These are phyloP conservation scores for Portevinia maculata DNA, from an alignment of 2,888 invertebrate species.

Conservation along the genomic window DNA sequence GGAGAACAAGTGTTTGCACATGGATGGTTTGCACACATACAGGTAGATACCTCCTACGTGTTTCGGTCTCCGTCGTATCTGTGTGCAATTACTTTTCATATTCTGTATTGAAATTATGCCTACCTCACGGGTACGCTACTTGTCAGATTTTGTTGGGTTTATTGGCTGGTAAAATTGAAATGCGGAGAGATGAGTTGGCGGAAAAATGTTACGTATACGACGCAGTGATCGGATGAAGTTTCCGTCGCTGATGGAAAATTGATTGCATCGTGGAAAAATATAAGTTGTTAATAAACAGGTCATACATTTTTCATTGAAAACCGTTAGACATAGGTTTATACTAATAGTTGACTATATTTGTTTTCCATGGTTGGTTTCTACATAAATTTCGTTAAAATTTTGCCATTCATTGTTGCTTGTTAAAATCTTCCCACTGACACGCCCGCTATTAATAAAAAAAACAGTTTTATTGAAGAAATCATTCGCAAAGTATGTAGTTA, in stretches of 20 bases:
- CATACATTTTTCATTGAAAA: no score
- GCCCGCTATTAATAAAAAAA: no score
- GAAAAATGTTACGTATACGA: slow-evolving; percentile 61
- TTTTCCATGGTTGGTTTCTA: no score
- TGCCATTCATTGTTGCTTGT: no score
- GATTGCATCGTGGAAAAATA: no score
- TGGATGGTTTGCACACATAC: slow-evolving; percentile 36
- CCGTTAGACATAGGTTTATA: no score
- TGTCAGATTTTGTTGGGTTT: slow-evolving; percentile 56
- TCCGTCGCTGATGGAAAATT: not conserved
- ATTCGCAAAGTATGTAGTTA: no score
- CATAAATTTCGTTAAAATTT: no score
- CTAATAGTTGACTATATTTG: no score
- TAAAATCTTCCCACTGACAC: no score
- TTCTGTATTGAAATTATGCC: slow-evolving; percentile 38
- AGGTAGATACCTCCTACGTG: slow-evolving; percentile 14
- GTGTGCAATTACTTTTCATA: slow-evolving; percentile 42
- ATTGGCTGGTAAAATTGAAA: slow-evolving; percentile 29
- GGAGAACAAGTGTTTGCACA: slow-evolving; percentile 65
- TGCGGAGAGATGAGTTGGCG: not conserved
- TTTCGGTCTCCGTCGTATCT: not conserved
- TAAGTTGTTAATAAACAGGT: no score
- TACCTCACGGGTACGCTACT: slow-evolving; percentile 50
- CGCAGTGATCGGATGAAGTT: not conserved
- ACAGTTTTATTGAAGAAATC: no score